Base-by-base conservation (phyloP, 23 tunicate species). In the Phallusia fumigata region DNA sequence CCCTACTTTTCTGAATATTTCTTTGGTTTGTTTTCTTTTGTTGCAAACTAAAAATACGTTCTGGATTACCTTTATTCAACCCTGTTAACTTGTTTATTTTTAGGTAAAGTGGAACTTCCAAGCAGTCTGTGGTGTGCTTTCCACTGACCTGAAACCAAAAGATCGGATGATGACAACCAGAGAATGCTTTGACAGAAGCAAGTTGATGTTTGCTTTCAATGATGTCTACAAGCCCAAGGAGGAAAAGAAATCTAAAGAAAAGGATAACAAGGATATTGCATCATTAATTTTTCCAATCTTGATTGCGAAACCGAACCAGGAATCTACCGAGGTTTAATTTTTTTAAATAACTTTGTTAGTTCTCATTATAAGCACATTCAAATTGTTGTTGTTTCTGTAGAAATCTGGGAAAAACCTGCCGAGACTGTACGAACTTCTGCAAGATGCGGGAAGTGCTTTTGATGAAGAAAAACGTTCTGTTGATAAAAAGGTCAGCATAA, bases 61-160 rank as follows among this genome's bases (percentile, higher is more conserved):
- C n/a, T n/a, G n/a, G n/a, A n/a, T n/a, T n/a, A n/a, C n/a, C n/a
- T n/a, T n/a, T n/a, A n/a, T n/a, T n/a, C n/a, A n/a, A n/a, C n/a
- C n/a, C n/a, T n/a, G n/a, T n/a, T n/a, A n/a, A n/a, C n/a, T n/a
- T n/a, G n/a, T n/a, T n/a, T n/a, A n/a, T n/a, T n/a, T n/a, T n/a
- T n/a, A 84, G 87, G 87, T 84, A 15, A 65, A 73, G 0, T 84
- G 87, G 87, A 84, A 84, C 34, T 84, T 84, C 75, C 76, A 34
- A 31, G 76, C 76, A 2, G 64, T 84, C 35, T 79, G 53, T 34
- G 81, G 81, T 22, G 19, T 76, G 52, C 52, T 84, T 3, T 44
- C 81, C 19, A 35, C 76, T 19, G 76, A 32, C 22, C 69, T 24
- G 5, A 58, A 58, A 16, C 69, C 69, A 24, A 58, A 58, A 58